These are phyloP conservation scores for Mormoops blainvillei DNA, from an alignment of 2,113 vertebrate genomes.

Conservation along the genomic window DNA sequence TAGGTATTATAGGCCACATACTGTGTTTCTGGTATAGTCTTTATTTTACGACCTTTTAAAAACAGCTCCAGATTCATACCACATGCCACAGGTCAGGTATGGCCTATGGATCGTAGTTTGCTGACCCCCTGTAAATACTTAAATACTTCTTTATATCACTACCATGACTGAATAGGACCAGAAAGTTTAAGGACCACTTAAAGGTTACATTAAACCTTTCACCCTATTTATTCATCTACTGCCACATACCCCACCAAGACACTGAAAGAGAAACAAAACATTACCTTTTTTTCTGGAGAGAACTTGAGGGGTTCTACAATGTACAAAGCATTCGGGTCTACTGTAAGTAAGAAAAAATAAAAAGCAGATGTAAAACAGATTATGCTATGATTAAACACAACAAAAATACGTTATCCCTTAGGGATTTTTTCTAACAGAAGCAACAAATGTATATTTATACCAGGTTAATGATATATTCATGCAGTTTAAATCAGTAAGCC, in stretches of 20 bases:
- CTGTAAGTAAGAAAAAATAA: slow-evolving; percentile 82
- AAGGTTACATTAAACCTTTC: neutral
- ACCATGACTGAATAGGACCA: neutral
- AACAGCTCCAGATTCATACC: neutral
- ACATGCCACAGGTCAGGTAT: neutral
- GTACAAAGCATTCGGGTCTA: slow-evolving; percentile 95
- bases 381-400: neutral
- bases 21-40: neutral
- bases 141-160: slow-evolving; percentile 13
- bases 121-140: neutral
- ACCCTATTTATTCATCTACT: neutral
- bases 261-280: slow-evolving; percentile 43
- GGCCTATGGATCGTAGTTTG: neutral
- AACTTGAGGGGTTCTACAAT: slow-evolving; percentile 99
- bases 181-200: neutral
- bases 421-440: neutral
- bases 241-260: neutral
- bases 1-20: neutral
- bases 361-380: slow-evolving; percentile 52
- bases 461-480: neutral
- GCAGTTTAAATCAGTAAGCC: neutral
- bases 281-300: slow-evolving; percentile 99
- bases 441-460: neutral
- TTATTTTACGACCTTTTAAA: slow-evolving; percentile 17
- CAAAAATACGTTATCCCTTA: neutral